Conservation (phyloP, 2,113 vertebrate species). For the Rhinopomastus cyanomelas region DNA sequence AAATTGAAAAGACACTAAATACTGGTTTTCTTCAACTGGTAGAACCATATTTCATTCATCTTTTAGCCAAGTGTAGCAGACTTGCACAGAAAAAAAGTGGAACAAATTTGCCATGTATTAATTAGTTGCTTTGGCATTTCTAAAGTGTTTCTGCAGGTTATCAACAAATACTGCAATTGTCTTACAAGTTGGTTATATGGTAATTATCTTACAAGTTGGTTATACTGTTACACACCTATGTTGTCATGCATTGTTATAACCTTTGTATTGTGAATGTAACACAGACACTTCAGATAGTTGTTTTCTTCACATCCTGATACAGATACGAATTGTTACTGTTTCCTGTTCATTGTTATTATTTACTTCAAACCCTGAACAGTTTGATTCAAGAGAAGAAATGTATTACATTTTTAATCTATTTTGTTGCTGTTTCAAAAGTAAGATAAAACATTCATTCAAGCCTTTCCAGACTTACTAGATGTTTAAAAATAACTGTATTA, state of each 20-base stretch:
- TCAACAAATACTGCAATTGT: not conserved
- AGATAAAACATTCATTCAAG: not conserved
- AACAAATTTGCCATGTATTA: not conserved
- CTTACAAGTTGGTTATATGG: not conserved
- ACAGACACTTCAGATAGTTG: not conserved
- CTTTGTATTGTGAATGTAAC: not conserved
- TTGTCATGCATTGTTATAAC: not conserved
- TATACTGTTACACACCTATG: not conserved
- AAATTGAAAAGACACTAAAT: not conserved
- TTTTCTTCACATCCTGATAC: not conserved
- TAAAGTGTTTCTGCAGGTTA: not conserved
- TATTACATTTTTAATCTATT: not conserved
- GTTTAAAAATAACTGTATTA: not conserved
- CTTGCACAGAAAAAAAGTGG: not conserved
- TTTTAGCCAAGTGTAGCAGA: not conserved
- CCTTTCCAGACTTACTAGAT: not conserved
- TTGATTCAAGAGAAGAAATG: not conserved
- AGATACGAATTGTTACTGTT: not conserved
- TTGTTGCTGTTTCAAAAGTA: not conserved
- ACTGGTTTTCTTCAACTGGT: not conserved
- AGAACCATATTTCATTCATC: not conserved
- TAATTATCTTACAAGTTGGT: not conserved
- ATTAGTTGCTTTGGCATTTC: not conserved
- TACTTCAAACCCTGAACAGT: not conserved
- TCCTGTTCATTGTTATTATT: not conserved